Evolutionary conservation across 2,888 invertebrate genomes (phyloP).

Genomic region (Leucophora obtusa): DNA sequence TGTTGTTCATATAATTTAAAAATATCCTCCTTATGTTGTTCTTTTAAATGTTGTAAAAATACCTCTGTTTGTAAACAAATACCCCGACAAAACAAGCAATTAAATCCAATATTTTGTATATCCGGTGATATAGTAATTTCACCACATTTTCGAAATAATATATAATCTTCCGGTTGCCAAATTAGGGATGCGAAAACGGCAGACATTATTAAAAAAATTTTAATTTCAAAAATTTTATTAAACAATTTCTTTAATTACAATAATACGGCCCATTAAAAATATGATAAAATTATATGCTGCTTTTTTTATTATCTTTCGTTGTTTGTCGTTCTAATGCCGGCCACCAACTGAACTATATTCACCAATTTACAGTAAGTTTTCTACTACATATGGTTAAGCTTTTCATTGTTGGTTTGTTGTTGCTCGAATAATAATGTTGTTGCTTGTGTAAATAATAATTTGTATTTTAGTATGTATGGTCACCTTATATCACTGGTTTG

Average conservation of each 20-base stretch:
- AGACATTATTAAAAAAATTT: constrained; percentile 7
- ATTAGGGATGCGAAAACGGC: constrained; percentile 35
- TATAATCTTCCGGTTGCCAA: constrained; percentile 72
- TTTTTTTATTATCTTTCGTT: constrained; percentile 8
- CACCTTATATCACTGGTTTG: not conserved
- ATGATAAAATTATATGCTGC: not conserved
- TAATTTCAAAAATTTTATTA: not conserved
- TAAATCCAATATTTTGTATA: constrained; percentile 72
- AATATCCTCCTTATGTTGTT: constrained; percentile 71
- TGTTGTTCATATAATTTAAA: constrained; percentile 68
- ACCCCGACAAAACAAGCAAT: constrained; percentile 72
- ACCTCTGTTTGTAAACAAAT: constrained; percentile 73
- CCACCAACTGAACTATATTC: constrained; percentile 56
- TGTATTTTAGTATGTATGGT: too few relatives aligned
- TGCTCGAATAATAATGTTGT: too few relatives aligned
- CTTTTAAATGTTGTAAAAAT: constrained; percentile 72
- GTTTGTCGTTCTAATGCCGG: constrained; percentile 61
- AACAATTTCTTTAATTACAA: not conserved
- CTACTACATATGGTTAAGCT: constrained; percentile 27
- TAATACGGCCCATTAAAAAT: not conserved
- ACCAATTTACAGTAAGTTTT: constrained; percentile 55
- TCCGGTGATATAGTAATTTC: constrained; percentile 74
- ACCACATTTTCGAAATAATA: constrained; percentile 73
- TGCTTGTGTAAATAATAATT: too few relatives aligned
- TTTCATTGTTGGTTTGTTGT: constrained; percentile 18